Evolutionary conservation across 2,888 invertebrate species (phyloP), one percentile per base, ranked within the genome.

Genomic region (Brachypalpus laphriformis): DNA sequence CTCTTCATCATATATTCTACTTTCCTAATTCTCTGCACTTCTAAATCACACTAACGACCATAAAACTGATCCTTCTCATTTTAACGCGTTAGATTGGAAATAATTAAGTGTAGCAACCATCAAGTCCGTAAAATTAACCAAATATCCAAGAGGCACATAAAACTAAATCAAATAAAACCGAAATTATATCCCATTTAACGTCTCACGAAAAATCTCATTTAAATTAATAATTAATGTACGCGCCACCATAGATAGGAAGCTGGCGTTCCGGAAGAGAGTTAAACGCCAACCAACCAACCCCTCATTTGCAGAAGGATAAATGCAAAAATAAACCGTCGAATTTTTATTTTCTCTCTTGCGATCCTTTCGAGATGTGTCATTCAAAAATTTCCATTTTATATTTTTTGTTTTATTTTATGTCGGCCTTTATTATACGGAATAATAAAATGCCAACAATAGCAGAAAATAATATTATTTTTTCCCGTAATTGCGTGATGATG

Each of bases 381-480:
- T 51, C 18, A n/a, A 20, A 20, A 31, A 34, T 34, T 34, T 11
- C 34, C 34, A n/a, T n/a, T 20, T 37, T 57, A n/a, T n/a, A n/a
- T n/a, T 20, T 7, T 16, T n/a, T 9, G 7, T 37, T 5, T 57
- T 14, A 37, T 37, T 57, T 7, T 7, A 3, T 20, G 18, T n/a
- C 57, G 11, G 6, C n/a, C n/a, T 18, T n/a, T 9, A 37, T 37
- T 31, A 34, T 56, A 6, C 18, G 5, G 37, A 37, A 57, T 57
- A 49, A 65, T 65, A 65, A 65, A 65, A 65, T 65, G 34, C 49
- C 34, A 22, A 37, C 20, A 65, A 16, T 34, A 49, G 14, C 22
- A 20, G 8, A 22, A 49, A 28, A 45, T n/a, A 22, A 59, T 14
- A 40, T 8, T 61, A 9, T 31, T 65, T 47, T 7, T 9, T 9